phyloP scores from a whole-genome alignment of 2,888 invertebrate species.

The Protonemura montana region DNA sequence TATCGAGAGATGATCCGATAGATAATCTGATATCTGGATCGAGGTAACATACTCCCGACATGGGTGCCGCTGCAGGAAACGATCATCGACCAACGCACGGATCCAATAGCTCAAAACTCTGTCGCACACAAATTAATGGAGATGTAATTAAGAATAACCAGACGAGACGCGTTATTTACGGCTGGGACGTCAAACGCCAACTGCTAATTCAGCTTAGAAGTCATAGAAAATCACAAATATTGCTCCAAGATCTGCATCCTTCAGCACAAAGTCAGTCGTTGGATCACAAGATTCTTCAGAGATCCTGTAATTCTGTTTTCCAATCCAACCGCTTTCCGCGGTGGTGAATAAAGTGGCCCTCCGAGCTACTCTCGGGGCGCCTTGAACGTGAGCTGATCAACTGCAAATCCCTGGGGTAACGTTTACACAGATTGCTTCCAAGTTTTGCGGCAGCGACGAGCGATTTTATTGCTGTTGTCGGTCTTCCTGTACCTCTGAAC shows the following conservation, averaged over 20 bases:
- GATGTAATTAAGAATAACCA: not conserved
- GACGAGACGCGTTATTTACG: not conserved
- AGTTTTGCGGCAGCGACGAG: not conserved
- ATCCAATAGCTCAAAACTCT: not conserved
- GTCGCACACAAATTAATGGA: not conserved
- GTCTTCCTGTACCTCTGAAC: not conserved
- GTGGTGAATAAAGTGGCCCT: not conserved
- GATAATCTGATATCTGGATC: not conserved
- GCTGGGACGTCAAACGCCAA: not conserved
- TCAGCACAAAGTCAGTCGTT: no score
- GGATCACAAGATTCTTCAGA: no score
- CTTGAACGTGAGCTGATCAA: not conserved
- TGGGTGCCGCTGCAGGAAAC: not conserved
- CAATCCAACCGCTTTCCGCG: no score
- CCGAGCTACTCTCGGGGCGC: not conserved
- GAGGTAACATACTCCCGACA: not conserved
- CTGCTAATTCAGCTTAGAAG: no score
- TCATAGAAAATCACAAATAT: no score
- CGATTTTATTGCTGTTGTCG: slow-evolving; percentile 20
- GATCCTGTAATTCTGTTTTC: no score
- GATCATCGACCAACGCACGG: not conserved
- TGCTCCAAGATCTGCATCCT: no score
- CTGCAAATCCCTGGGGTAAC: slow-evolving; percentile 20
- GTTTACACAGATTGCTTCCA: slow-evolving; percentile 28
- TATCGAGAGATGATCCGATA: not conserved